Percentiles rank a stretch among this genome's conserved stretches.
Conservation (phyloP, 2,113 vertebrate species). For the Crotalus horridus region DNA sequence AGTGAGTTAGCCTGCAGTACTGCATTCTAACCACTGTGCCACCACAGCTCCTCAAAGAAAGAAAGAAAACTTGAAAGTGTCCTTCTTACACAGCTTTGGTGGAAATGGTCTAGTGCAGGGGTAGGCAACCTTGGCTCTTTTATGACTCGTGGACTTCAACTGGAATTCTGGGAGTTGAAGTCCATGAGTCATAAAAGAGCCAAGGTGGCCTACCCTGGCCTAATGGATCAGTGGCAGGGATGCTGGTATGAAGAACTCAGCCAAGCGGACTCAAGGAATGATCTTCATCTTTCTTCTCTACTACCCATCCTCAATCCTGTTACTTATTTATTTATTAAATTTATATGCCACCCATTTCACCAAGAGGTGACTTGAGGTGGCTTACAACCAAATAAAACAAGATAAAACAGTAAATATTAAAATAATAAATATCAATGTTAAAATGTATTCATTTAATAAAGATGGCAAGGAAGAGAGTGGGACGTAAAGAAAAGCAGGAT, state of each 20-base stretch:
- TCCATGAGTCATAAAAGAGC: no score
- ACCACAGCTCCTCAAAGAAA: not conserved
- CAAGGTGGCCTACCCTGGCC: not conserved
- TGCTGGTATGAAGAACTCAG: not conserved
- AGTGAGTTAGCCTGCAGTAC: not conserved
- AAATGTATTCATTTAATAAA: not conserved
- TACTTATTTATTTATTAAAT: not conserved
- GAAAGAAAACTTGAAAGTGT: not conserved
- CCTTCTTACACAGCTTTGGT: not conserved
- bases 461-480: not conserved
- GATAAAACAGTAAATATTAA: not conserved
- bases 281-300: not conserved
- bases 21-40: not conserved
- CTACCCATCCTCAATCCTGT: not conserved
- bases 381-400: not conserved
- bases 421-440: not conserved
- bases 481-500: not conserved
- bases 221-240: not conserved
- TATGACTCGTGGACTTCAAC: no score
- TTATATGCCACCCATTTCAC: not conserved
- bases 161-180: no score
- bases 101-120: not conserved
- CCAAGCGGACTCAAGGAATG: not conserved
- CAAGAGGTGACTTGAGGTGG: not conserved
- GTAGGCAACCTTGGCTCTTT: no score